Conservation (phyloP, 2,797 vertebrate genomes). For the Crenichthys baileyi region DNA sequence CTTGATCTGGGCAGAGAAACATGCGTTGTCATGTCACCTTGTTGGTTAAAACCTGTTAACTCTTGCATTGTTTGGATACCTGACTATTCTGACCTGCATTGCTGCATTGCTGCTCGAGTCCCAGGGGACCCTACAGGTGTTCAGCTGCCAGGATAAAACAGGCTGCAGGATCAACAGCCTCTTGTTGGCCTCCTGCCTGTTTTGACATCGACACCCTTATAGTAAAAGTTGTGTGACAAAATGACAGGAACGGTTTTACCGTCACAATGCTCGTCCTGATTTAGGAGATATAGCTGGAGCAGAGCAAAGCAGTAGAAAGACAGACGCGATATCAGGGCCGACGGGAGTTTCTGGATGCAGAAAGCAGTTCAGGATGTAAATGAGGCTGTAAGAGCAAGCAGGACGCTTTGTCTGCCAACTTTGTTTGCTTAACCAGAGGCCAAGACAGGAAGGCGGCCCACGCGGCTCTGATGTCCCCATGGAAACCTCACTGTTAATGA, state of each 20-base stretch:
- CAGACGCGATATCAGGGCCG: constrained; percentile 36
- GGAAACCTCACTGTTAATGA: constrained; percentile 81
- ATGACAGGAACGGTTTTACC: constrained; percentile 44
- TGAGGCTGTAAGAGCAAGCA: constrained; percentile 81
- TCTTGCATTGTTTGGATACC: constrained; percentile 69
- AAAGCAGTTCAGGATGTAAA: constrained; percentile 84
- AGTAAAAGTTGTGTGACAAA: constrained; percentile 37
- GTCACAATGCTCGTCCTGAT: constrained; percentile 50
- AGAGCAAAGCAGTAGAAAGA: constrained; percentile 1
- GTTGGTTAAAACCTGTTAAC: constrained; percentile 22
- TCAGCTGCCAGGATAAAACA: constrained; percentile 36
- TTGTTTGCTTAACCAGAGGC: constrained; percentile 87
- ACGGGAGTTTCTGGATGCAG: constrained; percentile 63
- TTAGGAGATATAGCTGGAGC: constrained; percentile 38
- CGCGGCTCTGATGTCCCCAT: constrained; percentile 79
- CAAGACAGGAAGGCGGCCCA: constrained; percentile 84
- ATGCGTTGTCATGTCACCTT: neutral
- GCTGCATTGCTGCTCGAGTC: constrained; percentile 50
- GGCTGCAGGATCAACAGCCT: constrained; percentile 70
- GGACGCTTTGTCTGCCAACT: constrained; percentile 69
- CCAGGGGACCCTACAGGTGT: constrained; percentile 58
- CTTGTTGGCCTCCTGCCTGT: constrained; percentile 55
- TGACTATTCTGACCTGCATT: constrained; percentile 60
- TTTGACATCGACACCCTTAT: constrained; percentile 48
- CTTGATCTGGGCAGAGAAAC: neutral